Percentiles rank a stretch among this genome's conserved stretches.
These are phyloP conservation scores for Drosophila melanica DNA, from an alignment of 1,140 invertebrate genomes.

Conservation along the genomic window DNA sequence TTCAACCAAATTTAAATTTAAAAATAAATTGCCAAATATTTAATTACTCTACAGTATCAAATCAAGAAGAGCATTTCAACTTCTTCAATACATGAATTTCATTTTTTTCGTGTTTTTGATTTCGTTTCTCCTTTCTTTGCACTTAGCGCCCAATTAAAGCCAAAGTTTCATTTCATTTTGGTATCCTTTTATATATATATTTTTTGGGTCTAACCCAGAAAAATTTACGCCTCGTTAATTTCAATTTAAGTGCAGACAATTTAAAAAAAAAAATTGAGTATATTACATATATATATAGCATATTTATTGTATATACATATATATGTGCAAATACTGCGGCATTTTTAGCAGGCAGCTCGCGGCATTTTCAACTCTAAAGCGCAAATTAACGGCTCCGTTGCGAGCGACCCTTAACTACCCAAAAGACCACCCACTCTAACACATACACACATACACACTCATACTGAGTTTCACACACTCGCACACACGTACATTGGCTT, in stretches of 20 bases:
- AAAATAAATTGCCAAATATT: no score
- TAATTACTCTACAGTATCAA: background rate
- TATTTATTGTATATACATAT: constrained; percentile 11
- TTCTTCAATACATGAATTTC: constrained; percentile 1
- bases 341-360: constrained; percentile 40
- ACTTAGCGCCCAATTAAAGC: constrained; percentile 80
- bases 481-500: constrained; percentile 62
- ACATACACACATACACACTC: constrained; percentile 6
- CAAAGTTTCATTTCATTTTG: constrained; percentile 54
- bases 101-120: constrained; percentile 29
- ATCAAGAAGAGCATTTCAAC: background rate
- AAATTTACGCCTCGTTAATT: constrained; percentile 81
- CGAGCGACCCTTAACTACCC: constrained; percentile 37
- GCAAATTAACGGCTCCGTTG: constrained; percentile 73
- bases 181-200: constrained; percentile 15
- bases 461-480: constrained; percentile 16
- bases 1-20: no score
- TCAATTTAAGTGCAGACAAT: constrained; percentile 83
- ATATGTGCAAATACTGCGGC: constrained; percentile 39
- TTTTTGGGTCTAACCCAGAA: constrained; percentile 46
- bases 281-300: constrained; percentile 12
- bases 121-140: constrained; percentile 28
- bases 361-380: constrained; percentile 64
- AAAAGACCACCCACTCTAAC: constrained; percentile 4
- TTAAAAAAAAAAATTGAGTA: constrained; percentile 56